Conservation (phyloP, 2,797 vertebrate genomes). For the Poeciliopsis turneri region DNA sequence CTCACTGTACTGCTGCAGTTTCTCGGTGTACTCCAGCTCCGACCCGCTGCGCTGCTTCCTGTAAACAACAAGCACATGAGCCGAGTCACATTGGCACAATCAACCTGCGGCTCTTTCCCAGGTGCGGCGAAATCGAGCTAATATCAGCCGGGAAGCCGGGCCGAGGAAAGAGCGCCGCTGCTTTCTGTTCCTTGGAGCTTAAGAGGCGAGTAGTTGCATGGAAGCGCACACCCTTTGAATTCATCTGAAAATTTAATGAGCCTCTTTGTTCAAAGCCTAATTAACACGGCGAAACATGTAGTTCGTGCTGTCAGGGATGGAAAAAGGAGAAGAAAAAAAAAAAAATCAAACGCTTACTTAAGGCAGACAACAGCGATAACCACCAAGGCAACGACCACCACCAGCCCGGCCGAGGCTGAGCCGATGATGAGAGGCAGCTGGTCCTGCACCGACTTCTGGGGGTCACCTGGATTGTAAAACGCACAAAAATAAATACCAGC, state of each 20-base stretch:
- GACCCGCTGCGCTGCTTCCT: slow-evolving; percentile 93
- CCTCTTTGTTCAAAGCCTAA: slow-evolving; percentile 55
- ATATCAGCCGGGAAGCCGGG: slow-evolving; percentile 32
- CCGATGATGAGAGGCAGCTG: slow-evolving; percentile 95
- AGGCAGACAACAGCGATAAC: slow-evolving; percentile 96
- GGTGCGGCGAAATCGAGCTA: slow-evolving; percentile 30
- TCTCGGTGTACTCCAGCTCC: slow-evolving; percentile 96
- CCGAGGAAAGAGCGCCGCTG: background rate
- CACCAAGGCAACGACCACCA: slow-evolving; percentile 92
- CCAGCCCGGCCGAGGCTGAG: slow-evolving; percentile 90
- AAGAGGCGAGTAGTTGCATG: slow-evolving; percentile 15
- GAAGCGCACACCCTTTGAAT: slow-evolving; percentile 37
- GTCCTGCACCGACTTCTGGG: slow-evolving; percentile 92
- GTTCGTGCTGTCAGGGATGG: slow-evolving; percentile 34
- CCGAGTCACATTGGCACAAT: slow-evolving; percentile 61
- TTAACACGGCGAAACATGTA: slow-evolving; percentile 56
- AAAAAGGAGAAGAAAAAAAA: slow-evolving; percentile 17
- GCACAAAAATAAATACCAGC: slow-evolving; percentile 40
- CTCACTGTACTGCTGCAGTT: slow-evolving; percentile 98
- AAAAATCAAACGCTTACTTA: slow-evolving; percentile 86
- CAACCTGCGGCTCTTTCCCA: slow-evolving; percentile 37
- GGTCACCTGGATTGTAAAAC: slow-evolving; percentile 83
- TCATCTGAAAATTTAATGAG: slow-evolving; percentile 64
- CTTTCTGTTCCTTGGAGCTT: slow-evolving; percentile 31
- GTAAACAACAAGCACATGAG: slow-evolving; percentile 70